phyloP scores from a whole-genome alignment of 1,140 invertebrate genomes.

The Spodoptera frugiperda region DNA sequence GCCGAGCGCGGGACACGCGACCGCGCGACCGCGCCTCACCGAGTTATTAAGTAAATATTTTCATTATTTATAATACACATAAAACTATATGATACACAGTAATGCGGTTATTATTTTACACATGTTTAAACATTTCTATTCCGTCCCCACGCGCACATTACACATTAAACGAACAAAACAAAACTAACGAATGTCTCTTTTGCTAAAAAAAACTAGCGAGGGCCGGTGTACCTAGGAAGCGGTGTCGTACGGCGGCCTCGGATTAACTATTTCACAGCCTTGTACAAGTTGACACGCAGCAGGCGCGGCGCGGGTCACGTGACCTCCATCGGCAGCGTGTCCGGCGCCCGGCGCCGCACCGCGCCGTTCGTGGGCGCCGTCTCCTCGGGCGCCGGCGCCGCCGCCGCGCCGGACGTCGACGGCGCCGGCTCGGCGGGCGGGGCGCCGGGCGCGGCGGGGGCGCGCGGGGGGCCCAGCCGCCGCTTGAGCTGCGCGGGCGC shows the following conservation, averaged over 20 bases:
- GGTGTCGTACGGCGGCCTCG: background rate
- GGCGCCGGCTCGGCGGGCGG: conserved; percentile 68
- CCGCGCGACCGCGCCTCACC: background rate
- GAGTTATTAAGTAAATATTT: conserved; percentile 38
- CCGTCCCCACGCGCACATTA: conserved; percentile 25
- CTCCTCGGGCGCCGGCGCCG: conserved; percentile 30
- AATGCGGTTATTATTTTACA: conserved; percentile 60
- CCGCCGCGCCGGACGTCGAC: conserved; percentile 60
- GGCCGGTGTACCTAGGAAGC: background rate
- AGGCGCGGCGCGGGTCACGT: conserved; percentile 68
- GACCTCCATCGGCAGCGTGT: conserved; percentile 77
- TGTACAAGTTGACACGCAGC: conserved; percentile 60
- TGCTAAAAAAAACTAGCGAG: conserved; percentile 26
- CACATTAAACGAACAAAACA: conserved; percentile 50
- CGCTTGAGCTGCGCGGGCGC: conserved; percentile 65
- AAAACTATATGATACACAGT: conserved; percentile 73
- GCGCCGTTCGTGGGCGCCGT: conserved; percentile 61
- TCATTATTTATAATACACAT: conserved; percentile 62
- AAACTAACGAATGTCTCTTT: conserved; percentile 33
- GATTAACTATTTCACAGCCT: conserved; percentile 81
- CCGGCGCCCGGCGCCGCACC: conserved; percentile 41
- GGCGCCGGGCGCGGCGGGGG: conserved; percentile 74
- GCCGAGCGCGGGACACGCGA: background rate
- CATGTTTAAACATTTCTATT: conserved; percentile 24
- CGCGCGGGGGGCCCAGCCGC: conserved; percentile 58